Evolutionary conservation across 2,797 vertebrate species (phyloP).

Genomic region (Zenarchopterus dispar): DNA sequence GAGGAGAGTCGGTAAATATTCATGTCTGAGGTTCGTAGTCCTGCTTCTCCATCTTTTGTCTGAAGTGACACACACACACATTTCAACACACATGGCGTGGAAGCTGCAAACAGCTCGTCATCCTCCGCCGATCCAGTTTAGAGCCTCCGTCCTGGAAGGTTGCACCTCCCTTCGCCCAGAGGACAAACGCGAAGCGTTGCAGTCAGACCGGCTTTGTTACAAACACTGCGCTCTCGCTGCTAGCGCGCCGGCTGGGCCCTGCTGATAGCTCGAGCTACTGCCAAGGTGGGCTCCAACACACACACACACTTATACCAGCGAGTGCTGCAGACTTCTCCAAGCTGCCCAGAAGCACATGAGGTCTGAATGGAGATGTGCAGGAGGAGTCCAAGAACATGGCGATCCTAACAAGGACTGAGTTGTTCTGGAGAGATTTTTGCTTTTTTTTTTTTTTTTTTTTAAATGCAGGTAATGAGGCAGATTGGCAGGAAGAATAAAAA

Average conservation of each 20-base stretch:
- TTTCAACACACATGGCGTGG: conserved; percentile 54
- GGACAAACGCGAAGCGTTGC: conserved; percentile 65
- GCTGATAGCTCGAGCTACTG: conserved; percentile 66
- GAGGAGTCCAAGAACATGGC: conserved; percentile 64
- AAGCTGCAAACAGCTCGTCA: conserved; percentile 1
- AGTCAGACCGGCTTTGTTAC: conserved; percentile 67
- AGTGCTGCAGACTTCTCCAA: conserved; percentile 57
- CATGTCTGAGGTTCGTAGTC: not conserved
- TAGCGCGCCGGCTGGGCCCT: conserved; percentile 72
- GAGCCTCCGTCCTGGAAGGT: conserved; percentile 68
- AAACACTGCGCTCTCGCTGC: conserved; percentile 65
- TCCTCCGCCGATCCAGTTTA: conserved; percentile 21
- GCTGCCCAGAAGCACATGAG: conserved; percentile 51
- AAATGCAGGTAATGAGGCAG: too few species aligned
- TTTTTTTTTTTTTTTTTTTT: too few species aligned
- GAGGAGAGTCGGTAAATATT: not conserved
- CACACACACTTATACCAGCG: conserved; percentile 42
- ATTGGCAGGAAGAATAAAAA: too few species aligned
- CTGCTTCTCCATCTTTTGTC: conserved; percentile 31
- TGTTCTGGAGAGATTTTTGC: conserved; percentile 4
- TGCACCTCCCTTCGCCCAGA: conserved; percentile 64
- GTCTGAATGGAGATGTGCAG: conserved; percentile 48
- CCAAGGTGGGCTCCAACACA: conserved; percentile 65
- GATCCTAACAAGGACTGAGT: conserved; percentile 27
- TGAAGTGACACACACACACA: conserved; percentile 9